Conservation (phyloP, 2,797 vertebrate genomes). For the Gadopsis marmoratus region DNA sequence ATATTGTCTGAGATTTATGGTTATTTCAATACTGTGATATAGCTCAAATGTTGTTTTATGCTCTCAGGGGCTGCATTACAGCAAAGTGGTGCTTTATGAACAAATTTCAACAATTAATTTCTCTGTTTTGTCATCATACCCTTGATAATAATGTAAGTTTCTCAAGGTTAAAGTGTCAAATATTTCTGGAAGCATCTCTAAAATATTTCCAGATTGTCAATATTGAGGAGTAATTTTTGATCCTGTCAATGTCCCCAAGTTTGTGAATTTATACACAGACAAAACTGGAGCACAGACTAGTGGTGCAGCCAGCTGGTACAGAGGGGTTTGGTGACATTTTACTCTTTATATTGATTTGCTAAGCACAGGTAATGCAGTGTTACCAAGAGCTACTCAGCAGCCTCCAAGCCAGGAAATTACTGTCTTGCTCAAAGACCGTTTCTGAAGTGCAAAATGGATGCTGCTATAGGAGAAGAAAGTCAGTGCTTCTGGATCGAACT, state of each 20-base stretch:
- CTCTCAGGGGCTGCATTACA: not conserved
- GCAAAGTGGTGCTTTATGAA: not conserved
- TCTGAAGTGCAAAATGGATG: conserved; percentile 17
- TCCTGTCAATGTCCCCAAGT: not conserved
- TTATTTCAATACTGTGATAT: conserved; percentile 10
- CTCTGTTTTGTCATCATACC: not conserved
- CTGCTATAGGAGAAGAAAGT: conserved; percentile 6
- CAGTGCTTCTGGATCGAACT: conserved; percentile 11
- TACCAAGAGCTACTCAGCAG: conserved; percentile 10
- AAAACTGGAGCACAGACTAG: conserved; percentile 12
- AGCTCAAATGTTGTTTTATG: conserved; percentile 24
- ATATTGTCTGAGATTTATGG: not conserved
- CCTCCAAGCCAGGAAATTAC: conserved; percentile 14
- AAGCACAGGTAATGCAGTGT: conserved; percentile 21
- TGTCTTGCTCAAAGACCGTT: conserved; percentile 31
- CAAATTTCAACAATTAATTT: conserved; percentile 7
- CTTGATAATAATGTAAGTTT: not conserved
- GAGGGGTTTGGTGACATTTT: conserved; percentile 25
- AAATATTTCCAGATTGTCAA: conserved; percentile 3
- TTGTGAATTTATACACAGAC: not conserved
- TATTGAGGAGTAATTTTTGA: not conserved
- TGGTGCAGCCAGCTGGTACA: conserved; percentile 6
- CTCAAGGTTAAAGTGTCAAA: not conserved
- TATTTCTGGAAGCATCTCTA: not conserved
- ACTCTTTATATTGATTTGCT: conserved; percentile 21